Evolutionary conservation across 2,113 vertebrate species (phyloP), one percentile per base, ranked within the genome.

Genomic region (Ciconia maguari): DNA sequence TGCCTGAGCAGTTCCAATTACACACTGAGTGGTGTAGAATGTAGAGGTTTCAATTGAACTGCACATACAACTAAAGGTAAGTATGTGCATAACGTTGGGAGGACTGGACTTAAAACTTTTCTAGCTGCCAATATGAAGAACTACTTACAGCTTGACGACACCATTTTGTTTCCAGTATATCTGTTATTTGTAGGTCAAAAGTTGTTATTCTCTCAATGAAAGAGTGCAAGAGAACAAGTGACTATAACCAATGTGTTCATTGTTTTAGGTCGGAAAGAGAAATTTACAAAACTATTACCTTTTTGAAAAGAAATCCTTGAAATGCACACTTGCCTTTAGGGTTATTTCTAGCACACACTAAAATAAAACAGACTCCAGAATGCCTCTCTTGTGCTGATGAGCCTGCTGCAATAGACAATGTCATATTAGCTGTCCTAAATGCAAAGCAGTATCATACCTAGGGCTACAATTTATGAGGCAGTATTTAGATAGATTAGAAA

Each of bases 401-500:
- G 22, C 46, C 42, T 89, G 26, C 58, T 84, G 32, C 46, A 61
- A 74, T 13, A 76, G 55, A 42, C 11, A 93, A 26, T 68, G 60
- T 51, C 74, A 89, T 71, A 89, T 78, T 64, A 91, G 44, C n/a
- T 79, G 54, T 82, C 87, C 61, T 76, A 90, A 92, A 90, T 70
- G 17, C 24, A 74, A 83, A 27, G 42, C 49, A 90, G 13, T 87
- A 82, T 64, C 64, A 38, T 78, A 94, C 88, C 74, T 74, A 60
- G 51, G 82, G 90, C 85, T 93, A 87, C 54, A 87, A 44, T 89
- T 87, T 87, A 58, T 85, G 61, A 93, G 27, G 16, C 36, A 72
- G 16, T 68, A 80, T 90, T 95, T 93, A 82, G 57, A 82, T 25
- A 88, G 44, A 83, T 94, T 94, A 86, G 44, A 92, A 96, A 82